A percentile compares a stretch with the other conserved stretches of the same genome.
These are phyloP conservation scores for Tinamus guttatus DNA, from an alignment of 2,113 vertebrate genomes.

Conservation along the genomic window DNA sequence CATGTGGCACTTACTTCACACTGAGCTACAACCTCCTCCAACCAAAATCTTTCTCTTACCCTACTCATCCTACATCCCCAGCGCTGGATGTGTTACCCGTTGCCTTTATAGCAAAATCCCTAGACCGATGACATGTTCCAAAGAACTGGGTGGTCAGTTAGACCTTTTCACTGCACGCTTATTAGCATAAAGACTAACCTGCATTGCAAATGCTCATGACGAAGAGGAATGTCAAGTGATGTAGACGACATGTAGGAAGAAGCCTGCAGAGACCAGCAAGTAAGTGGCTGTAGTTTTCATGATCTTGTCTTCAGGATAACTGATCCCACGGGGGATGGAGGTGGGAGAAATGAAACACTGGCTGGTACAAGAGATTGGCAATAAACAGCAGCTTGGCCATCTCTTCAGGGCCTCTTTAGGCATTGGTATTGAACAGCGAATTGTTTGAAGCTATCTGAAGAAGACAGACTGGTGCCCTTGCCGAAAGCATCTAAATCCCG, in stretches of 20 bases:
- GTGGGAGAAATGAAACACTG: not conserved
- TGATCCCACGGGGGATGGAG: not conserved
- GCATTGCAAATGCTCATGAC: not conserved
- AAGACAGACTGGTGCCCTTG: not conserved
- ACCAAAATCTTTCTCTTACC: not conserved
- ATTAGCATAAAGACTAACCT: constrained; percentile 12
- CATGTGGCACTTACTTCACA: not conserved
- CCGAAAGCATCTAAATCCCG: not conserved
- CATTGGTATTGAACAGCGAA: not conserved
- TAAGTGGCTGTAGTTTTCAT: not conserved
- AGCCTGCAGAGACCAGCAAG: not conserved
- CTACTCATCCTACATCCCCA: no score
- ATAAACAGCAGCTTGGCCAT: not conserved
- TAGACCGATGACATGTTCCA: not conserved
- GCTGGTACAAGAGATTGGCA: not conserved
- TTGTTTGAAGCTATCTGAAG: not conserved
- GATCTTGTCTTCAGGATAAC: not conserved
- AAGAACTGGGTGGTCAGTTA: not conserved
- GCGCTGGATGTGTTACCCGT: not conserved
- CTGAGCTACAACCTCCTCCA: not conserved
- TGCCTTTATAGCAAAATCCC: not conserved
- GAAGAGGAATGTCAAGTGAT: not conserved
- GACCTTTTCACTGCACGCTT: not conserved
- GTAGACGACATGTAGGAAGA: not conserved
- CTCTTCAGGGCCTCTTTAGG: not conserved